phyloP scores from a whole-genome alignment of 2,888 invertebrate genomes.

The Tridacna gigas region DNA sequence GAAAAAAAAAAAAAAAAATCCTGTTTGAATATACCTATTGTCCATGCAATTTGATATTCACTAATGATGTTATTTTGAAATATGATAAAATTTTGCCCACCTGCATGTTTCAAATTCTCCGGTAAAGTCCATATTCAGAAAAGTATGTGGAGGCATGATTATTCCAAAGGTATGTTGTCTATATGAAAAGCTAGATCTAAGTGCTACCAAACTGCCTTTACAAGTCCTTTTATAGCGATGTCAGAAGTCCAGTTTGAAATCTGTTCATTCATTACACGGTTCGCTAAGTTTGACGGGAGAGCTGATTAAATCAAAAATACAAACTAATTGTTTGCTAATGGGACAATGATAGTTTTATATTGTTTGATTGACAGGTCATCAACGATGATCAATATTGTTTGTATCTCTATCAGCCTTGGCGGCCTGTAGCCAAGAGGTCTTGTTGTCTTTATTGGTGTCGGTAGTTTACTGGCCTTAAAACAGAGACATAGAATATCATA shows the following conservation, averaged over 20 bases:
- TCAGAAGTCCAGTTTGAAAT: background rate
- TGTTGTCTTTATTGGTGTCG: background rate
- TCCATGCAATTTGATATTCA: no score
- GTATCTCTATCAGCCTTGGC: slow-evolving; percentile 18
- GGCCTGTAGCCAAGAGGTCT: background rate
- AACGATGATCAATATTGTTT: slow-evolving; percentile 34
- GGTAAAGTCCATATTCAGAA: background rate
- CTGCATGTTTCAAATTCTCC: no score
- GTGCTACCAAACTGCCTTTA: no score
- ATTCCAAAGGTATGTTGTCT: background rate
- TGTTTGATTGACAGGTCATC: slow-evolving; percentile 31
- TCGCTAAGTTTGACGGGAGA: slow-evolving; percentile 17
- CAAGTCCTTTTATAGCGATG: no score
- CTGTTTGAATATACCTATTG: no score
- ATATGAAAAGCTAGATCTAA: no score
- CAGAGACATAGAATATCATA: no score
- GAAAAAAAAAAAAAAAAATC: no score
- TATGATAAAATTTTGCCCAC: no score
- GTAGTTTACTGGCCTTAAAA: no score
- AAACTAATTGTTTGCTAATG: slow-evolving; percentile 26
- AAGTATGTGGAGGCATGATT: slow-evolving; percentile 6
- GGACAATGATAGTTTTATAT: slow-evolving; percentile 27
- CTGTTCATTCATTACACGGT: slow-evolving; percentile 17
- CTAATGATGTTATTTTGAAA: no score
- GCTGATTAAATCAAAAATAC: slow-evolving; percentile 33